Conservation (phyloP, 2,113 vertebrate species). For the Oceanites oceanicus region DNA sequence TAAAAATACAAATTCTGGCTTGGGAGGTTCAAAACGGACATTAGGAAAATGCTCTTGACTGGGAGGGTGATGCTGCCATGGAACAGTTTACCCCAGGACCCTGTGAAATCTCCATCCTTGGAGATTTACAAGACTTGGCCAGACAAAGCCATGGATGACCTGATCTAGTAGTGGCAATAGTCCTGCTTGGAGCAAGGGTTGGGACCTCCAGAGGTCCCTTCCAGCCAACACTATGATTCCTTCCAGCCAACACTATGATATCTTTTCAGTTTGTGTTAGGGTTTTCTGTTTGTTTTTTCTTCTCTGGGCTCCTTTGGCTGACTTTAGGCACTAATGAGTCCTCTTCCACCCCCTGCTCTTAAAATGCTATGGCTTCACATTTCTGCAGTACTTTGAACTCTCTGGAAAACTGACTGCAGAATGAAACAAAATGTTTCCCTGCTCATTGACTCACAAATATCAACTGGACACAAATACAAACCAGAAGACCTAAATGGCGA, state of each 20-base stretch:
- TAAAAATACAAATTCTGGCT: not conserved
- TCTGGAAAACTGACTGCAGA: not conserved
- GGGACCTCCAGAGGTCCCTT: not conserved
- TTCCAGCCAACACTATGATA: not conserved
- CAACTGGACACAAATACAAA: not conserved
- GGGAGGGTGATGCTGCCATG: not conserved
- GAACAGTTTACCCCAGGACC: not conserved
- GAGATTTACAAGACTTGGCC: not conserved
- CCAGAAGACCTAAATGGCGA: not conserved
- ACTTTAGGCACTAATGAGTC: not conserved
- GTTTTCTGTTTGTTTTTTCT: conserved; percentile 1
- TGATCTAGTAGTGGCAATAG: not conserved
- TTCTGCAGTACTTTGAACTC: not conserved
- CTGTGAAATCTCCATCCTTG: not conserved
- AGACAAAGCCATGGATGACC: not conserved
- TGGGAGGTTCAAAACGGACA: not conserved
- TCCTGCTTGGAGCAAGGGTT: not conserved
- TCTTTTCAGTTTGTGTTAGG: not conserved
- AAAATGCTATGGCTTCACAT: not conserved
- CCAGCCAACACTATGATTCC: not conserved
- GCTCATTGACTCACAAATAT: not conserved
- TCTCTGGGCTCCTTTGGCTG: not conserved
- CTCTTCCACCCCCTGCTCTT: not conserved
- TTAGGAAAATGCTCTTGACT: not conserved
- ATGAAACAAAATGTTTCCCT: not conserved